These are phyloP conservation scores for Nautilus pompilius DNA, from an alignment of 1,140 invertebrate species.

Conservation along the genomic window DNA sequence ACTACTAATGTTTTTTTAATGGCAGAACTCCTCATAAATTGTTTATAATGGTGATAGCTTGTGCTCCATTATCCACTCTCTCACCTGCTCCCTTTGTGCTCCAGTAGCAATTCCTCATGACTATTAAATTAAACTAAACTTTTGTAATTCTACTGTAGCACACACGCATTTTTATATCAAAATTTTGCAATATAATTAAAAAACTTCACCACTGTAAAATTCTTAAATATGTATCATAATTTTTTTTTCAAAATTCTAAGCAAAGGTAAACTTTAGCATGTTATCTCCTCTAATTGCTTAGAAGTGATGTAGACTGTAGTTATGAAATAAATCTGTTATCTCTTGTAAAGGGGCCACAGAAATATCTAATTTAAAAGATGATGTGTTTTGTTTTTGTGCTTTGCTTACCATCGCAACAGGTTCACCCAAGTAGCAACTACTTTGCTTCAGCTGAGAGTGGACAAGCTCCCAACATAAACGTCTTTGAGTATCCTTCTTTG, in stretches of 20 bases:
- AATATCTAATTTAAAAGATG: not conserved
- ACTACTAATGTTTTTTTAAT: no score
- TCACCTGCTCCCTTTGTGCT: no score
- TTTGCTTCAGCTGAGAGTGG: constrained; percentile 77
- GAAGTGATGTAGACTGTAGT: not conserved
- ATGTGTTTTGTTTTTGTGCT: not conserved
- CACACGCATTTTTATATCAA: no score
- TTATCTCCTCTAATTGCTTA: not conserved
- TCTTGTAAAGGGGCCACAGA: not conserved
- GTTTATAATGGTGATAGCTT: no score
- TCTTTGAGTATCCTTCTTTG: constrained; percentile 79
- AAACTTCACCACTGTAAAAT: no score
- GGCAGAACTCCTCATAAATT: no score
- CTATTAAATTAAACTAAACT: no score
- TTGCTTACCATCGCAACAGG: constrained; percentile 18
- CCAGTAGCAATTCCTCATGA: no score
- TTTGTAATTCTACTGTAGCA: no score
- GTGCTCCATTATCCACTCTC: no score
- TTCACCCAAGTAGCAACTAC: constrained; percentile 66
- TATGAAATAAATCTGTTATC: not conserved
- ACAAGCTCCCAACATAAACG: constrained; percentile 69
- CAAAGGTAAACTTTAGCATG: not conserved
- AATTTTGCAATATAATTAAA: no score
- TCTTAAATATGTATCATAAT: not conserved
- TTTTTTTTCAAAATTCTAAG: not conserved